phyloP scores from a whole-genome alignment of 2,888 invertebrate genomes.

The Trachelus troglodyta region DNA sequence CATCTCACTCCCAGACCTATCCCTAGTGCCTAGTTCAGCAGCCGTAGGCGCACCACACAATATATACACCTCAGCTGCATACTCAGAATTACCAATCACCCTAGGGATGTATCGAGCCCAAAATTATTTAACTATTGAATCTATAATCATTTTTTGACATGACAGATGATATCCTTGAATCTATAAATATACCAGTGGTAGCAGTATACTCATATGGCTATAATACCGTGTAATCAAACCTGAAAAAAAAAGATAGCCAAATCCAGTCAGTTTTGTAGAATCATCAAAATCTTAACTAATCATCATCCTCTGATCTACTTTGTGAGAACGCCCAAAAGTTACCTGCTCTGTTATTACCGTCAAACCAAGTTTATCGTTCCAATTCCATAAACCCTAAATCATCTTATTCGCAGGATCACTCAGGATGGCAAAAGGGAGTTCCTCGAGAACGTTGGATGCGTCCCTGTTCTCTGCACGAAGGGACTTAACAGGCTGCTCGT shows the following conservation, averaged over 20 bases:
- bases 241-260: not conserved
- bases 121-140: not conserved
- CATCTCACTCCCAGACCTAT: not conserved
- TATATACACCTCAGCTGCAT: not conserved
- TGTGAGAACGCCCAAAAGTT: not conserved
- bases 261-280: not conserved
- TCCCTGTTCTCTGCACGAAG: constrained; percentile 14
- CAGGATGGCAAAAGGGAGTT: not conserved
- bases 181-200: not conserved
- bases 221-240: not conserved
- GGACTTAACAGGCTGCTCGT: constrained; percentile 26
- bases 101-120: not conserved
- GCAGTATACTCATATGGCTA: not conserved
- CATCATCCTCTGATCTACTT: not conserved
- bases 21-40: not conserved
- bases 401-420: not conserved
- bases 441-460: constrained; percentile 8
- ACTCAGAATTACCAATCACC: not conserved
- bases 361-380: not conserved
- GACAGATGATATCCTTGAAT: not conserved
- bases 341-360: not conserved
- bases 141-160: not conserved
- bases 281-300: not conserved
- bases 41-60: not conserved
- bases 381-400: not conserved